phyloP scores from a whole-genome alignment of 2,113 vertebrate species.

The Petroica traversi region DNA sequence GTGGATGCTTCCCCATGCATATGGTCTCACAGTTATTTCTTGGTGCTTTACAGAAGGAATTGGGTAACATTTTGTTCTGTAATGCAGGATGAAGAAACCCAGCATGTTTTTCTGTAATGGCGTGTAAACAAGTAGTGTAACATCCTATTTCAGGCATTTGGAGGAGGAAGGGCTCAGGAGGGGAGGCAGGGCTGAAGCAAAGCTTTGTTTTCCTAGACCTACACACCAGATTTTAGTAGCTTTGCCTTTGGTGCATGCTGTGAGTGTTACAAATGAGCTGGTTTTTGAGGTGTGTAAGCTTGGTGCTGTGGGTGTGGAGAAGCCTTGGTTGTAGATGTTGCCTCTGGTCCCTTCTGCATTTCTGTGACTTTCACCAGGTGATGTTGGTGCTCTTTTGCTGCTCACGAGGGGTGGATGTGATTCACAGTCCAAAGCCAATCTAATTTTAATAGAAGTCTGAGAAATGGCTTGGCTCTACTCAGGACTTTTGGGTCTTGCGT shows the following conservation, averaged over 20 bases:
- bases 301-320: neutral
- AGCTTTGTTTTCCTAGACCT: neutral
- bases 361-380: neutral
- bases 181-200: neutral
- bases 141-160: constrained; percentile 1
- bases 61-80: constrained; percentile 55
- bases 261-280: neutral
- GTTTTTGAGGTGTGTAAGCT: neutral
- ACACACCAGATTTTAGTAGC: neutral
- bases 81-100: constrained; percentile 26
- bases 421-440: neutral
- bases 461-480: neutral
- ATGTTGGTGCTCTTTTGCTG: neutral
- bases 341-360: neutral
- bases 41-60: neutral
- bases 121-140: constrained; percentile 34
- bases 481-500: neutral
- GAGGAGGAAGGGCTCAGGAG: constrained; percentile 7
- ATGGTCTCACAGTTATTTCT: constrained; percentile 43
- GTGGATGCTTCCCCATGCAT: neutral
- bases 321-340: neutral
- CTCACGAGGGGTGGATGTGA: neutral
- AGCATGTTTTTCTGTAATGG: neutral
- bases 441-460: neutral
- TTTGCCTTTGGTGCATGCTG: neutral